Percentiles rank a stretch among this genome's conserved stretches.
phyloP scores from a whole-genome alignment of 2,113 vertebrate species.

The Carassius auratus region DNA sequence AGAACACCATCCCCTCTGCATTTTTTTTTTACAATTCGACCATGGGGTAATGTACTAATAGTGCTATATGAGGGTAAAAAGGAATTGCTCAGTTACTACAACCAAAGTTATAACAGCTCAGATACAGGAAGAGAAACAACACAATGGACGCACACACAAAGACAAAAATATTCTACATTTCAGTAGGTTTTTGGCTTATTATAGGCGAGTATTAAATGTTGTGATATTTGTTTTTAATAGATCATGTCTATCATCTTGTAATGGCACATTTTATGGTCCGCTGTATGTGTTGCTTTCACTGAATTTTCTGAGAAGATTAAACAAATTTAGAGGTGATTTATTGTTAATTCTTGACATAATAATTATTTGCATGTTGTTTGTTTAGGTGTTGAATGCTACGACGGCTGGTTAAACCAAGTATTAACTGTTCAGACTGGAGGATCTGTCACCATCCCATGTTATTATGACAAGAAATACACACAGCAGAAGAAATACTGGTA shows the following conservation, averaged over 20 bases:
- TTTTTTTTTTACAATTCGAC: too few relatives aligned
- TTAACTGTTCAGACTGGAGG: neutral
- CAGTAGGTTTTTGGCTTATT: too few relatives aligned
- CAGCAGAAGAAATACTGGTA: slow-evolving; percentile 29
- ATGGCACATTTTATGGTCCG: neutral
- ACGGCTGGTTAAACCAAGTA: neutral
- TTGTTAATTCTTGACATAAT: neutral
- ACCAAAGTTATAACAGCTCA: too few relatives aligned
- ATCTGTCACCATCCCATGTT: slow-evolving; percentile 32
- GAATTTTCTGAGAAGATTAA: neutral
- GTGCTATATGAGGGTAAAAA: too few relatives aligned
- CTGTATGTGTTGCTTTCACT: neutral
- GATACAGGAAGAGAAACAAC: too few relatives aligned
- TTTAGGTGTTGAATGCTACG: neutral
- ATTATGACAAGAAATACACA: slow-evolving; percentile 5
- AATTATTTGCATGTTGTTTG: neutral
- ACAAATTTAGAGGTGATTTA: neutral
- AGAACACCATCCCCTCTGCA: too few relatives aligned
- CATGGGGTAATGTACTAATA: too few relatives aligned
- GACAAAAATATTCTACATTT: too few relatives aligned
- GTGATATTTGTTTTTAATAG: neutral
- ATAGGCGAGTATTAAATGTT: neutral
- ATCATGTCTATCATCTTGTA: neutral
- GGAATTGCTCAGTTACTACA: too few relatives aligned
- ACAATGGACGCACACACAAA: too few relatives aligned